Base-by-base conservation (phyloP, 1,140 invertebrate genomes). In the Varroa destructor region DNA sequence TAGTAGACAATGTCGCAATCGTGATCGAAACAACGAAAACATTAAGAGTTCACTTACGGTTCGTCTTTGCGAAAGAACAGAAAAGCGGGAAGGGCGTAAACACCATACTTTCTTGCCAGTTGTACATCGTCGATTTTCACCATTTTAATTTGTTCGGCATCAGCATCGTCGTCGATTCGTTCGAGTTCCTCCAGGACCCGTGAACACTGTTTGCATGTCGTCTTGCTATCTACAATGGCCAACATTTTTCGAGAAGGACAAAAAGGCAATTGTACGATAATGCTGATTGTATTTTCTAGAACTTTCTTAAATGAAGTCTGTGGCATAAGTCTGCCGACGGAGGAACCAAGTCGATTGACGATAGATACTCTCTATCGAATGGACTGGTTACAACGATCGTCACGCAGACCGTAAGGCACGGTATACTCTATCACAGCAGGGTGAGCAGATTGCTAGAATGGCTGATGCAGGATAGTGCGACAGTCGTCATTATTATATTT, bases 81-180 rank as follows among this genome's bases (percentile, higher is more conserved):
- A 8, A 81, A 74, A 55, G 79, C 79, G 2, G 80, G 80, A 3
- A 81, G 74, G 2, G 78, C 78, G 72, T 75, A 79, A 0, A 80
- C 77, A 71, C 77, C 80, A 54, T 76, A 81, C 80, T 93, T 89
- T 78, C 87, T 86, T 43, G 91, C 89, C 82, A 93, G 90, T 57
- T 90, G 88, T 71, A 84, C 82, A 79, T 93, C 92, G 77, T 93
- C 90, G 77, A 94, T 91, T 81, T 95, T 95, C 0, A 94, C 91
- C 81, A 95, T 91, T 2, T 91, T 72, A 86, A 95, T 93, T 76
- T 89, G 88, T 37, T 72, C 73, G 6, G 72, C 58, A 70, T 75
- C 73, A 6, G 75, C 76, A 74, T 78, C 75, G 73, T 80, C 79
- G 64, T 80, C 79, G 71, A 81, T 79, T 73, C 80, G 79, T 71